Evolutionary conservation across 2,888 invertebrate genomes (phyloP).

Genomic region (Eristalis arbustorum): DNA sequence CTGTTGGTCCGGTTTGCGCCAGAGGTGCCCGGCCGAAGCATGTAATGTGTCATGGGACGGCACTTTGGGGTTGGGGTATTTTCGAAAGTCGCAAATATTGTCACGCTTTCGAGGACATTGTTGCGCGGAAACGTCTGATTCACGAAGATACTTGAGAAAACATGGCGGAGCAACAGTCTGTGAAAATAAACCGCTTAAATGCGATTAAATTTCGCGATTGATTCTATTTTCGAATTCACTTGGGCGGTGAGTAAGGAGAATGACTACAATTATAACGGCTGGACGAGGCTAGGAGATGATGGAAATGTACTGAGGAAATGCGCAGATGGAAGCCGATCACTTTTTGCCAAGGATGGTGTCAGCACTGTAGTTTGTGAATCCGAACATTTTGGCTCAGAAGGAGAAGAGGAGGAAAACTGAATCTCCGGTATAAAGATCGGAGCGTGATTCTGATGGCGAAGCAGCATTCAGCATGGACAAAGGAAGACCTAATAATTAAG

Average conservation of each 20-base stretch:
- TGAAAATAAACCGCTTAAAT: background rate
- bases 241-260: background rate
- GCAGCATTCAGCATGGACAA: too few relatives aligned
- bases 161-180: too few relatives aligned
- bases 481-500: too few relatives aligned
- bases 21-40: background rate
- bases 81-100: background rate
- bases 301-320: background rate
- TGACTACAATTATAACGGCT: background rate
- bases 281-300: background rate
- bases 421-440: too few relatives aligned
- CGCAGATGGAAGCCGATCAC: background rate
- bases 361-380: too few relatives aligned
- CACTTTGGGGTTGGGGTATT: background rate
- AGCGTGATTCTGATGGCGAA: too few relatives aligned
- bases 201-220: background rate
- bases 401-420: too few relatives aligned
- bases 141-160: background rate
- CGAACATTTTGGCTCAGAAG: too few relatives aligned
- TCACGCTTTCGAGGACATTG: slow-evolving; percentile 14
- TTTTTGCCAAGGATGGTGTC: too few relatives aligned
- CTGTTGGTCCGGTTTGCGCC: slow-evolving; percentile 27
- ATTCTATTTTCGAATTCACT: background rate
- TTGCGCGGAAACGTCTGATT: background rate
- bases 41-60: background rate